Evolutionary conservation across 1,140 invertebrate species (phyloP), one percentile per base, ranked within the genome.

Genomic region (Cyrtorhinus lividipennis): DNA sequence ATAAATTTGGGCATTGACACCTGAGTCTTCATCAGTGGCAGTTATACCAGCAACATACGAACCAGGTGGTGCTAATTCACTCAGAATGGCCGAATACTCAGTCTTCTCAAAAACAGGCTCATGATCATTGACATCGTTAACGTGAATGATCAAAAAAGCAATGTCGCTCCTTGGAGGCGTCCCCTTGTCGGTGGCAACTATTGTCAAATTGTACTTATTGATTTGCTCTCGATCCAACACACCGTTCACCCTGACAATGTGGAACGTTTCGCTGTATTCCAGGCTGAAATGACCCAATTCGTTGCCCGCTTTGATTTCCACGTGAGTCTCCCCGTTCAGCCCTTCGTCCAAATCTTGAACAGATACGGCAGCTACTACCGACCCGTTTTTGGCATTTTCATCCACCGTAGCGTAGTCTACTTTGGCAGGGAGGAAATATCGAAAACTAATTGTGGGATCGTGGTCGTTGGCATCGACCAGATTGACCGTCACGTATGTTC

Each of bases 51-150:
- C 86, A 0, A 95, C 87, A 71, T 87, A 94, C 5, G 87, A 91
- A 1, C 92, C 92, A 20, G 87, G 76, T 0, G 90, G 88, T 1
- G 88, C 84, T 2, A 90, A 75, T 74, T 97, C 93, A 68, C 87
- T 90, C 3, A 97, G 75, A 1, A 92, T 82, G 0, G 89, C 83
- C 0, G 88, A 87, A 74, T 95, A 95, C 72, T 93, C 89, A 62
- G 85, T 90, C 73, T 94, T 92, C 72, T 93, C 90, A 71, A 96
- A 96, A 2, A 92, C 89, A 1, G 92, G 92, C 70, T 92, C 88
- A 73, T 93, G 90, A 73, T 97, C 92, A 75, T 96, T 96, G 0
- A 92, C 87, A 73, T 97, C 95, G 72, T 94, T 95, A 0, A 98
- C 89, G 68, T 89, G 82, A 72, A 97, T 92, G 20, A 91, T 86